These are phyloP conservation scores for Poecilia gillii DNA, from an alignment of 2,797 vertebrate genomes.

Conservation along the genomic window DNA sequence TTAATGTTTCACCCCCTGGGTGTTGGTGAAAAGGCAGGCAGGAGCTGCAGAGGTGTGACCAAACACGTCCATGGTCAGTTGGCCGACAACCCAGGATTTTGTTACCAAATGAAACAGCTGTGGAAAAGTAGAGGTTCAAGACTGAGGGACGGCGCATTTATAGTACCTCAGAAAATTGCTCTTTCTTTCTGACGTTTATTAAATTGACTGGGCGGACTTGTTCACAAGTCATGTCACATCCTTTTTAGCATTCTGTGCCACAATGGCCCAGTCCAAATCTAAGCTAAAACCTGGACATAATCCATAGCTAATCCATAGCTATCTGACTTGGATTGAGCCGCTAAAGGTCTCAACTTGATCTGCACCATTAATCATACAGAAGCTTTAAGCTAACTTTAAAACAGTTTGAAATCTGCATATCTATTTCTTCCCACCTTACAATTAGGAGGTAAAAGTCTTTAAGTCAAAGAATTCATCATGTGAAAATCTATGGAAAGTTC, in stretches of 20 bases:
- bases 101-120: slow-evolving; percentile 49
- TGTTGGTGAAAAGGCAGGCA: slow-evolving; percentile 57
- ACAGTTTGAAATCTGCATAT: background rate
- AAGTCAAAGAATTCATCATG: background rate
- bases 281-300: too few species aligned
- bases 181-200: too few species aligned
- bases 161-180: too few species aligned
- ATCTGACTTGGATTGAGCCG: background rate
- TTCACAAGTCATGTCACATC: too few species aligned
- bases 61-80: slow-evolving; percentile 43
- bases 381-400: background rate
- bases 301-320: too few species aligned
- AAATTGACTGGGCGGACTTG: too few species aligned
- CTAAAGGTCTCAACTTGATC: background rate
- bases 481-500: background rate
- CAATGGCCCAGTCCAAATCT: too few species aligned
- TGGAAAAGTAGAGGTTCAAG: slow-evolving; percentile 20
- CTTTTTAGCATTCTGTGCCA: too few species aligned
- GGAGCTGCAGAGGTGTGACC: slow-evolving; percentile 50
- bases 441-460: background rate
- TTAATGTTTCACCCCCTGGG: slow-evolving; percentile 69
- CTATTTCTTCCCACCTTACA: too few species aligned
- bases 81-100: slow-evolving; percentile 18
- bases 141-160: background rate
- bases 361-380: background rate